These are phyloP conservation scores for Gisinianus flammeolus DNA, from an alignment of 2,888 invertebrate species.

Conservation along the genomic window DNA sequence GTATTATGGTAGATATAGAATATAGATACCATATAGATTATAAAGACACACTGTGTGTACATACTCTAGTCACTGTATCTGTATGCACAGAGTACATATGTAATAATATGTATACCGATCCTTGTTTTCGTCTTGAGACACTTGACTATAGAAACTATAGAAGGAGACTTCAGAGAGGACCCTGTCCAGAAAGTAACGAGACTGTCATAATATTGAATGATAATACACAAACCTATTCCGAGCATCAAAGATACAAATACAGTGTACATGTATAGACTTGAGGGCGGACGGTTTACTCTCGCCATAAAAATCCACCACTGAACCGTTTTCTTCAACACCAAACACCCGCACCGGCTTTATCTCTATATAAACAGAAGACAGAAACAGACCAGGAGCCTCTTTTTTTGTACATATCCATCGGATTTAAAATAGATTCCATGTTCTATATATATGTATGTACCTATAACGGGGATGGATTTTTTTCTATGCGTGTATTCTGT, in stretches of 20 bases:
- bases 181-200: slow-evolving; percentile 27
- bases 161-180: neutral
- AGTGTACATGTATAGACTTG: neutral
- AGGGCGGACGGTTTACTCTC: slow-evolving; percentile 29
- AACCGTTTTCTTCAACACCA: slow-evolving; percentile 24
- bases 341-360: neutral
- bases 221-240: neutral
- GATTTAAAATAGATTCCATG: neutral
- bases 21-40: neutral
- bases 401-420: neutral
- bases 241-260: slow-evolving; percentile 12
- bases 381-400: neutral
- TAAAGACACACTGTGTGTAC: too few relatives aligned
- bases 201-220: slow-evolving; percentile 37
- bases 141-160: neutral
- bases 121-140: slow-evolving; percentile 24
- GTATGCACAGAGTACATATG: neutral
- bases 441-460: neutral
- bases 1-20: too few relatives aligned
- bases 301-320: slow-evolving; percentile 32
- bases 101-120: neutral
- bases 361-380: neutral
- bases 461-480: neutral
- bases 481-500: neutral
- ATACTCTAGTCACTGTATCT: neutral